Percentiles rank a stretch among this genome's conserved stretches.
Evolutionary conservation across 2,113 vertebrate species (phyloP).

Genomic region (Stegastes partitus): DNA sequence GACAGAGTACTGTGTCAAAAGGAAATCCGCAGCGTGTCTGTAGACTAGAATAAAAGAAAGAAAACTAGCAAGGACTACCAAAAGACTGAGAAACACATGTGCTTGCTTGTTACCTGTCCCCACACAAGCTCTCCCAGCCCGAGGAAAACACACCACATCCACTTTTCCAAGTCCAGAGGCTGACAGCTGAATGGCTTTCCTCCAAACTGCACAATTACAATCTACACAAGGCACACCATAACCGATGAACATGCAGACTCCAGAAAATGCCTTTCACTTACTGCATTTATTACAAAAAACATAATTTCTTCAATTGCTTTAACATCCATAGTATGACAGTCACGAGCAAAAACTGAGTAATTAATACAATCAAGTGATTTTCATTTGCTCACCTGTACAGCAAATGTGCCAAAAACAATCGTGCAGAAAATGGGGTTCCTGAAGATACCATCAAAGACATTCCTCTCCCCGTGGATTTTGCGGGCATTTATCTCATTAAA

Average conservation of each 20-base stretch:
- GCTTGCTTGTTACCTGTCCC: conserved; percentile 91
- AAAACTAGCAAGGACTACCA: background rate
- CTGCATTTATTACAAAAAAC: background rate
- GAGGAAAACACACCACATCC: conserved; percentile 99
- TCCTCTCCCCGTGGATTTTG: conserved; percentile 98
- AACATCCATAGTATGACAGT: background rate
- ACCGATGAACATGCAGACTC: background rate
- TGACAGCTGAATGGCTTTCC: conserved; percentile 98
- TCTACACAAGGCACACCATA: conserved; percentile 78
- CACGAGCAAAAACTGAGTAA: background rate
- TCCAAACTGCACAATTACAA: conserved; percentile 97
- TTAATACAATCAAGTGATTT: background rate
- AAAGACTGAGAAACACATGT: conserved; percentile 20
- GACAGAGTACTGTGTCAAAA: conserved; percentile 19
- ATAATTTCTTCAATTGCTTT: background rate
- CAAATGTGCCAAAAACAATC: conserved; percentile 96
- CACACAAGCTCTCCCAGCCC: conserved; percentile 97
- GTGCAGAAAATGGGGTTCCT: conserved; percentile 98
- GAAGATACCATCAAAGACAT: conserved; percentile 98
- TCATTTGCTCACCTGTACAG: conserved; percentile 88
- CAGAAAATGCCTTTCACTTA: background rate
- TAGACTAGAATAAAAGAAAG: background rate
- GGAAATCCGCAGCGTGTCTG: background rate
- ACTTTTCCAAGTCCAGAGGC: conserved; percentile 94
- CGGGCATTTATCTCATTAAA: conserved; percentile 99